phyloP scores from a whole-genome alignment of 2,888 invertebrate genomes.

The Dioctria linearis region DNA sequence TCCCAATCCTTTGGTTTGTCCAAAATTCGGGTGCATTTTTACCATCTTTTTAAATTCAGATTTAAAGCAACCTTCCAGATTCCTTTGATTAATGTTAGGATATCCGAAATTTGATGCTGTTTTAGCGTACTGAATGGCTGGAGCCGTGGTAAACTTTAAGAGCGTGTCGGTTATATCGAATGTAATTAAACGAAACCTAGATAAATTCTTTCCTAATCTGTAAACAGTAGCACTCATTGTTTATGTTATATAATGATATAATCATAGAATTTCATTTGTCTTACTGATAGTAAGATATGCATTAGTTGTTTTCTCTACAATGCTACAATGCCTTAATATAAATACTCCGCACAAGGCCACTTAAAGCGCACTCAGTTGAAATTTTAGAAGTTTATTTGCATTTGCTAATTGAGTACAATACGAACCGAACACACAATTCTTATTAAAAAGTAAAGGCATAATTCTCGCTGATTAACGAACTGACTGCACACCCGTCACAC shows the following conservation, averaged over 20 bases:
- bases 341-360: no score
- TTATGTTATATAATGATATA: conserved; percentile 6
- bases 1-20: conserved; percentile 75
- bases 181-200: conserved; percentile 76
- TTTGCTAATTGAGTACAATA: no score
- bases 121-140: conserved; percentile 80
- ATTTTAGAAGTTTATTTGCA: no score
- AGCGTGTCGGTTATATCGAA: conserved; percentile 93
- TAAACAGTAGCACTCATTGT: conserved; percentile 26
- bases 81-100: conserved; percentile 61
- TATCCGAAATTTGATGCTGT: conserved; percentile 79
- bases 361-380: no score
- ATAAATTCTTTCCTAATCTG: conserved; percentile 62
- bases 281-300: no score
- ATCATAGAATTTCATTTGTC: no score
- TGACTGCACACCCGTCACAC: no score
- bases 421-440: no score
- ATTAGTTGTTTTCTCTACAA: no score
- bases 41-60: conserved; percentile 77
- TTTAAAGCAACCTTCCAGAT: conserved; percentile 74
- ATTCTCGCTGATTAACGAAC: no score
- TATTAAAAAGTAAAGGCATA: no score
- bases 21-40: conserved; percentile 84
- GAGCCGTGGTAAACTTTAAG: conserved; percentile 78
- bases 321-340: no score